Conservation (phyloP, 2,113 vertebrate species). For the Puma concolor region DNA sequence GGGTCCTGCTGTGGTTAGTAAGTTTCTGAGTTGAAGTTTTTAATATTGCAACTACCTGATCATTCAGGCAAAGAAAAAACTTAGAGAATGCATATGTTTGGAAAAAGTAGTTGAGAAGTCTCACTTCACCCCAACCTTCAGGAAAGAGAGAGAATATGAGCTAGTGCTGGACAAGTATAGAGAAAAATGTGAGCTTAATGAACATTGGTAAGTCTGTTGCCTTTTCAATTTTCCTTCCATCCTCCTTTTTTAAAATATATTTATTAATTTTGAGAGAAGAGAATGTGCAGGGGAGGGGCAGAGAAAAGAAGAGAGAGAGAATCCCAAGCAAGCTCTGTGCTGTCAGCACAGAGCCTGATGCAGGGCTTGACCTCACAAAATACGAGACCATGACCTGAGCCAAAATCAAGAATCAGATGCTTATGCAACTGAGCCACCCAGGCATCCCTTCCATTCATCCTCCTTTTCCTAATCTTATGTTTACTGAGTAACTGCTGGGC, state of each 20-base stretch:
- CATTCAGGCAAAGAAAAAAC: not conserved
- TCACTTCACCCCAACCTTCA: not conserved
- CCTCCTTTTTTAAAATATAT: not conserved
- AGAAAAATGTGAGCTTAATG: not conserved
- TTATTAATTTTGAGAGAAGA: too few species aligned
- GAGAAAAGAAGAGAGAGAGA: too few species aligned
- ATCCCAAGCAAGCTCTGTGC: too few species aligned
- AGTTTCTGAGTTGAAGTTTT: not conserved
- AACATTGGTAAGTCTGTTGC: not conserved
- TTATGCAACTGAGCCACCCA: too few species aligned
- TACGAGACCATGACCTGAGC: too few species aligned
- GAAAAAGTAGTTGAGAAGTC: not conserved
- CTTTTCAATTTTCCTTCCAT: not conserved
- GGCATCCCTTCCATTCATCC: not conserved
- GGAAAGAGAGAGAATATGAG: not conserved
- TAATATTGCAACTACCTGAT: not conserved
- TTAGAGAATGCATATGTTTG: not conserved
- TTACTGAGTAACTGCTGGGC: not conserved
- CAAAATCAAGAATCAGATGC: too few species aligned
- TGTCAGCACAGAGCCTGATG: too few species aligned
- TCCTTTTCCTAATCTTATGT: not conserved
- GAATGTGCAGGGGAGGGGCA: too few species aligned
- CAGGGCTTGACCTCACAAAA: too few species aligned
- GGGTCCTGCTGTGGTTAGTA: not conserved
- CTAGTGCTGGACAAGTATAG: not conserved